phyloP scores from a whole-genome alignment of 2,888 invertebrate species.

The Philopedon plagiatum region DNA sequence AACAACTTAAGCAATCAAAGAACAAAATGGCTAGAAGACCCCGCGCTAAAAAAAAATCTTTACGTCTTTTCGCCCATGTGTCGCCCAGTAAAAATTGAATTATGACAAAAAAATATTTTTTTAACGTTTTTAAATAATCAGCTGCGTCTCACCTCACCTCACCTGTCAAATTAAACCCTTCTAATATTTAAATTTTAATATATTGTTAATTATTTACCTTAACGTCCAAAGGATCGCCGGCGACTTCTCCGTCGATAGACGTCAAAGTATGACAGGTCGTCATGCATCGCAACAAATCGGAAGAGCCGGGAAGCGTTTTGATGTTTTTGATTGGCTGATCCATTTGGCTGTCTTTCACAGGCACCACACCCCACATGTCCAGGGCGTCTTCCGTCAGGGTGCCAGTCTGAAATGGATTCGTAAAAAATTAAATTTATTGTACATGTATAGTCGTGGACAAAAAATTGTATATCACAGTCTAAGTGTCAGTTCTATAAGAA shows the following conservation, averaged over 20 bases:
- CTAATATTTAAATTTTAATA: not conserved
- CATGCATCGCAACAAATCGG: constrained; percentile 78
- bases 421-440: no score
- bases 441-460: no score
- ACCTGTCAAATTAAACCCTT: no score
- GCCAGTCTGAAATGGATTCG: constrained; percentile 79
- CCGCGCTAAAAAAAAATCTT: no score
- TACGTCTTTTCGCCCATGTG: no score
- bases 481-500: no score
- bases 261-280: constrained; percentile 94
- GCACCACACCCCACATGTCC: constrained; percentile 95
- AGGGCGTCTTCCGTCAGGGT: constrained; percentile 96
- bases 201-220: constrained; percentile 71
- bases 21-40: no score
- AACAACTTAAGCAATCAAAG: constrained; percentile 12
- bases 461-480: no score
- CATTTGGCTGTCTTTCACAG: constrained; percentile 65
- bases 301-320: constrained; percentile 52
- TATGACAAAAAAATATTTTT: no score
- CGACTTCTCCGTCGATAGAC: constrained; percentile 84
- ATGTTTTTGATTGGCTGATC: constrained; percentile 59
- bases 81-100: no score
- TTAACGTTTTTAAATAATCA: no score
- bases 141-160: no score
- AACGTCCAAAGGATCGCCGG: constrained; percentile 95